phyloP scores from a whole-genome alignment of 2,797 vertebrate species.

The Staurois parvus region DNA sequence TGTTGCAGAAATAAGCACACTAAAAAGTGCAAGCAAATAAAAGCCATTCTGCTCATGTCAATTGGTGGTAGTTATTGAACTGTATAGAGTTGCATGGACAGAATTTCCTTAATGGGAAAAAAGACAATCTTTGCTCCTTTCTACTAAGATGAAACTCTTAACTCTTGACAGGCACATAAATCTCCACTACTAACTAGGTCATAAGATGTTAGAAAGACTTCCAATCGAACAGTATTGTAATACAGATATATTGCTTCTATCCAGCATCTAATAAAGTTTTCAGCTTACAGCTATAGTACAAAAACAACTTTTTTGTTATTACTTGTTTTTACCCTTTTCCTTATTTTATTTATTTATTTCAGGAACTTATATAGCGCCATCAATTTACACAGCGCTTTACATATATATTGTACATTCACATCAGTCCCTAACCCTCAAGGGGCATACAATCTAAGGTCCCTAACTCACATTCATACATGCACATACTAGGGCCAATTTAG shows the following conservation, averaged over 20 bases:
- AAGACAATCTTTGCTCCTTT: slow-evolving; percentile 51
- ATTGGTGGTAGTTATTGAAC: slow-evolving; percentile 27
- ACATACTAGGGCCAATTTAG: too few species aligned
- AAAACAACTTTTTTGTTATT: slow-evolving; percentile 12
- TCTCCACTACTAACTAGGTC: slow-evolving; percentile 67
- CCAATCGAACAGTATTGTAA: slow-evolving; percentile 61
- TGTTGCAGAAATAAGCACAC: background rate
- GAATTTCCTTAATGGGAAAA: slow-evolving; percentile 61
- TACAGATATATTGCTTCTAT: slow-evolving; percentile 58
- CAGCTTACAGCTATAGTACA: slow-evolving; percentile 64
- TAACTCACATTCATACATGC: too few species aligned
- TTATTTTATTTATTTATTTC: too few species aligned
- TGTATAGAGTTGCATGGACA: slow-evolving; percentile 25
- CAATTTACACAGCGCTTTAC: too few species aligned
- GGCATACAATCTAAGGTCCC: too few species aligned
- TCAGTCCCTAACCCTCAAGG: too few species aligned
- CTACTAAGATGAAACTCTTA: slow-evolving; percentile 64
- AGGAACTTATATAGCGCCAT: too few species aligned
- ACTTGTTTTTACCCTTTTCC: slow-evolving; percentile 1
- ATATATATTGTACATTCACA: too few species aligned
- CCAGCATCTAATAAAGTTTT: slow-evolving; percentile 58
- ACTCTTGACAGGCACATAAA: slow-evolving; percentile 65
- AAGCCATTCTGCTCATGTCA: slow-evolving; percentile 22
- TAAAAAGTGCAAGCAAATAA: background rate
- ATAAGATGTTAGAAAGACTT: slow-evolving; percentile 66